Evolutionary conservation across 2,113 vertebrate species (phyloP).

Genomic region (Oncorhynchus keta): DNA sequence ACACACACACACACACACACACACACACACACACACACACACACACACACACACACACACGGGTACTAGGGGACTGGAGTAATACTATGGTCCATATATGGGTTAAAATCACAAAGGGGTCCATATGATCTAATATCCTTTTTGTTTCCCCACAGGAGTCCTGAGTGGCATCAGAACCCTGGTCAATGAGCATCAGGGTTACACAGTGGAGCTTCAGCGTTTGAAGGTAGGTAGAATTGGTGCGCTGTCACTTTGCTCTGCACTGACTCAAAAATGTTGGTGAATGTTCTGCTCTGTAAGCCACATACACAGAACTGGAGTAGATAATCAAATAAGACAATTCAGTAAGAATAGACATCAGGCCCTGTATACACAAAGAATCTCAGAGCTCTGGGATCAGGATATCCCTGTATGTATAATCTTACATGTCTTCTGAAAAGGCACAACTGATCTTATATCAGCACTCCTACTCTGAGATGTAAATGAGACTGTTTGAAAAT

Average conservation of each 20-base stretch:
- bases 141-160: slow-evolving; percentile 51
- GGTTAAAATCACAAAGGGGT: neutral
- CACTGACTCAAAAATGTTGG: neutral
- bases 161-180: slow-evolving; percentile 47
- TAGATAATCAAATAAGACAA: too few relatives aligned
- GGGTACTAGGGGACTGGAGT: too few relatives aligned
- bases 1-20: too few relatives aligned
- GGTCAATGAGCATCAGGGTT: slow-evolving; percentile 46
- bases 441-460: neutral
- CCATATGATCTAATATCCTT: neutral
- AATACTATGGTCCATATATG: neutral
- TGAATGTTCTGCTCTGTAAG: neutral
- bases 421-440: too few relatives aligned
- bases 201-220: slow-evolving; percentile 19
- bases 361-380: neutral
- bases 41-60: too few relatives aligned
- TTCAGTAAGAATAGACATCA: too few relatives aligned
- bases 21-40: too few relatives aligned
- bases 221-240: slow-evolving; percentile 63
- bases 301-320: too few relatives aligned
- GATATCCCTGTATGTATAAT: too few relatives aligned
- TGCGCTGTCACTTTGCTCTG: neutral
- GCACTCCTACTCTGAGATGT: too few relatives aligned
- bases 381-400: too few relatives aligned
- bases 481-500: too few relatives aligned